These are phyloP conservation scores for Eira barbara DNA, from an alignment of 2,113 vertebrate species.

Conservation along the genomic window DNA sequence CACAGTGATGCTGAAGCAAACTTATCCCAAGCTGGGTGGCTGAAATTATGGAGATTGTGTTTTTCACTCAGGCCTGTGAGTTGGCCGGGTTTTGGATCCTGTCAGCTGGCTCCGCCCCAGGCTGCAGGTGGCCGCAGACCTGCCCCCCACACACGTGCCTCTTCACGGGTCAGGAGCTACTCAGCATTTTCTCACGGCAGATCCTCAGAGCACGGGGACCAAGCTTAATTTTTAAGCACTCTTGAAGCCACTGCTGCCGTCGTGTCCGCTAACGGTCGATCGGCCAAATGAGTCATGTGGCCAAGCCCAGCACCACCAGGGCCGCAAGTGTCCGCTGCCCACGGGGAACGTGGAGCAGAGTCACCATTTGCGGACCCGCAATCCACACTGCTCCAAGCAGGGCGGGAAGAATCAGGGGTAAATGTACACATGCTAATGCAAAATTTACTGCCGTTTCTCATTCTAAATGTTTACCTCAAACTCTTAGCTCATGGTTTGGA, in stretches of 20 bases:
- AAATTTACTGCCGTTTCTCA: background rate
- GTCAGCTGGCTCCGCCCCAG: background rate
- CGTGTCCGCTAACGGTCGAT: accelerated
- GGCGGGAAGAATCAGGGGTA: accelerated
- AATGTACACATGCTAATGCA: accelerated
- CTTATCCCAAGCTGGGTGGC: background rate
- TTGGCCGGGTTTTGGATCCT: background rate
- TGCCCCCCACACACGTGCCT: accelerated
- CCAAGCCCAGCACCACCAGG: background rate
- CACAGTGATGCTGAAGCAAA: background rate
- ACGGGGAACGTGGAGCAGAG: accelerated
- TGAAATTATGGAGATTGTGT: background rate
- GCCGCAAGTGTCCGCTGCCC: accelerated
- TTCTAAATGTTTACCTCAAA: background rate
- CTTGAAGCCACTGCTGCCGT: accelerated
- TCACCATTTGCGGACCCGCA: too few species aligned
- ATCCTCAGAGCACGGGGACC: background rate
- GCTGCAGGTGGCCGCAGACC: too few species aligned
- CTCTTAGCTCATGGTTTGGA: background rate
- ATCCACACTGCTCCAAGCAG: accelerated
- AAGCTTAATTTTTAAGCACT: too few species aligned
- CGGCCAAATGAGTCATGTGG: background rate
- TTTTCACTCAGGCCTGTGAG: background rate
- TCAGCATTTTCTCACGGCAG: background rate
- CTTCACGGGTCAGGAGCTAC: background rate